Conservation (phyloP, 2,888 invertebrate genomes). For the Tachystola acroxantha region DNA sequence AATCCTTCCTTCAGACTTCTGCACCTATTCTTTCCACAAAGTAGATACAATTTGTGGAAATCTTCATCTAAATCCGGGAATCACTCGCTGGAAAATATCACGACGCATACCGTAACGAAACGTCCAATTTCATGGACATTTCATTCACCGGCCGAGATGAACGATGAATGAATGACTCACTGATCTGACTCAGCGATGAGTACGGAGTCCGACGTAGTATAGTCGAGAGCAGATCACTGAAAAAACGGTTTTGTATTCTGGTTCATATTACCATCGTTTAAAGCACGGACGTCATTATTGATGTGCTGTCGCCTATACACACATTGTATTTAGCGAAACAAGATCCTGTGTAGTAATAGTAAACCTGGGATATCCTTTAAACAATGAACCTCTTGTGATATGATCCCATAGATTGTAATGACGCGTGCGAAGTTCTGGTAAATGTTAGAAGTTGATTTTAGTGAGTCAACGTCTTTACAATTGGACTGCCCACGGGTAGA, state of each 20-base stretch:
- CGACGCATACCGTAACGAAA: conserved; percentile 13
- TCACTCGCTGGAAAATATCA: no score
- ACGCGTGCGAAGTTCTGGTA: not conserved
- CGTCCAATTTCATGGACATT: conserved; percentile 26
- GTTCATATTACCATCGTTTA: no score
- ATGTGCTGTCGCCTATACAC: no score
- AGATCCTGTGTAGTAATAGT: not conserved
- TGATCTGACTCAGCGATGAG: conserved; percentile 29
- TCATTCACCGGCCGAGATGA: conserved; percentile 33
- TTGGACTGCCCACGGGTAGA: not conserved
- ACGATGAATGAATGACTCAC: conserved; percentile 33
- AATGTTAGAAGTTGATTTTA: not conserved
- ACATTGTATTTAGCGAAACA: conserved; percentile 9
- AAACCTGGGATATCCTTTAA: conserved; percentile 13
- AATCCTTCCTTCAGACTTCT: no score
- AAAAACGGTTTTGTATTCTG: no score
- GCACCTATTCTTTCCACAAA: no score
- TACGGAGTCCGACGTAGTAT: conserved; percentile 26
- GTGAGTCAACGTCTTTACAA: not conserved
- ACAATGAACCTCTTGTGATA: not conserved
- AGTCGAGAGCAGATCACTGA: no score
- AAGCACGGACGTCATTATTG: no score
- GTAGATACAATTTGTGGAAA: no score
- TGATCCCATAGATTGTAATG: not conserved
- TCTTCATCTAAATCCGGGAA: no score